A percentile compares a stretch with the other conserved stretches of the same genome.
phyloP scores from a whole-genome alignment of 1,140 invertebrate genomes.

The Muscidifurax raptorellus region DNA sequence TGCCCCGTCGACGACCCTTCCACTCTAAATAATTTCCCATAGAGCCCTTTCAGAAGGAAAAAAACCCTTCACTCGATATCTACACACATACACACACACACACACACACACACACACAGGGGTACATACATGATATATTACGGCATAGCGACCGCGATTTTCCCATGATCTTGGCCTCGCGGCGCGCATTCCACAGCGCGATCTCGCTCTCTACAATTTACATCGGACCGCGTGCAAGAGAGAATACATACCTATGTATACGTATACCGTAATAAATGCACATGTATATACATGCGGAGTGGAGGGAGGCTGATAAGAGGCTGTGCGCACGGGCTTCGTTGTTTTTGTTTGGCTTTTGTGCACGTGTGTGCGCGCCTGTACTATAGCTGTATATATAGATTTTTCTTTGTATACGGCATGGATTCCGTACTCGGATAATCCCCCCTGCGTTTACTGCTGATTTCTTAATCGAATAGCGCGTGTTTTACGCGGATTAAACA shows the following conservation, averaged over 20 bases:
- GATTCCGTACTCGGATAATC: neutral
- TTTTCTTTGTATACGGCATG: neutral
- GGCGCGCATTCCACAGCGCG: conserved; percentile 2
- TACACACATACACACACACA: neutral
- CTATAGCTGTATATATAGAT: neutral
- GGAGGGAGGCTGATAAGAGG: neutral
- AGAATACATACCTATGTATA: neutral
- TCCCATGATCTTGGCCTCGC: conserved; percentile 22
- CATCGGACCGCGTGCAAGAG: neutral
- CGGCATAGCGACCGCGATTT: neutral
- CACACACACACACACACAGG: too few species aligned
- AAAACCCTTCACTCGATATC: neutral
- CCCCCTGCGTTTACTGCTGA: neutral
- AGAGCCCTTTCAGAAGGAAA: neutral
- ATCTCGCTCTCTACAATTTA: conserved; percentile 10
- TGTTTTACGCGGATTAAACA: neutral
- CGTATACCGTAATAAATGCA: conserved; percentile 29
- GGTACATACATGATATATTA: neutral
- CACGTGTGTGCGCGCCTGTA: too few species aligned
- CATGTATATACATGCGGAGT: neutral
- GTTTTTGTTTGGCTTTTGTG: neutral
- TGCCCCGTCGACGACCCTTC: neutral
- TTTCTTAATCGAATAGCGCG: neutral
- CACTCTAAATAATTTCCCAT: neutral
- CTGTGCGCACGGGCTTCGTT: neutral